phyloP scores from a whole-genome alignment of 37 sponge, comb jelly and placozoan genomes.

The Corticium candelabrum region DNA sequence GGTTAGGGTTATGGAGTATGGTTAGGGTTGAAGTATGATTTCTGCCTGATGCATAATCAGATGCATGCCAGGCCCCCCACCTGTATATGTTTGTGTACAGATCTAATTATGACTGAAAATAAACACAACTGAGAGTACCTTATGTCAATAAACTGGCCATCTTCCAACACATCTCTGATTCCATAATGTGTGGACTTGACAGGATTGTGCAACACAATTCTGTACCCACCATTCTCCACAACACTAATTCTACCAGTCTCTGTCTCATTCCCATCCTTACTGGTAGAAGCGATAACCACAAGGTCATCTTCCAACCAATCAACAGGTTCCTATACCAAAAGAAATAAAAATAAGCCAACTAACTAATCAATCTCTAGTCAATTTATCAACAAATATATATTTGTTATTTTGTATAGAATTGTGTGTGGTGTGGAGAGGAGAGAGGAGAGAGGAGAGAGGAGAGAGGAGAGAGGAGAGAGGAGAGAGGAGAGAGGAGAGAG shows the following conservation, averaged over 20 bases:
- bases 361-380: no score
- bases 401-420: no score
- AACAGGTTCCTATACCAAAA: constrained; percentile 26
- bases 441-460: no score
- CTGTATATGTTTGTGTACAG: not conserved
- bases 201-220: constrained; percentile 13
- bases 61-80: no score
- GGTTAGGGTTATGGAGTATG: no score
- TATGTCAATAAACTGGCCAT: constrained; percentile 73
- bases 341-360: no score
- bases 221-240: constrained; percentile 20
- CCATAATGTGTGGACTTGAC: constrained; percentile 57
- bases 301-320: constrained; percentile 48
- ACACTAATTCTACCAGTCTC: constrained; percentile 19
- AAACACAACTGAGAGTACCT: constrained; percentile 22
- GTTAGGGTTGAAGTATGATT: no score
- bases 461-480: no score
- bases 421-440: no score
- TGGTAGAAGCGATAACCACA: constrained; percentile 67
- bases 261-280: constrained; percentile 69
- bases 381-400: no score
- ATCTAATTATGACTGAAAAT: not conserved
- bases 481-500: no score
- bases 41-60: no score
- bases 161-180: constrained; percentile 47